Percentiles rank a stretch among this genome's conserved stretches.
phyloP scores from a whole-genome alignment of 2,888 invertebrate species.

The Cephus runcator region DNA sequence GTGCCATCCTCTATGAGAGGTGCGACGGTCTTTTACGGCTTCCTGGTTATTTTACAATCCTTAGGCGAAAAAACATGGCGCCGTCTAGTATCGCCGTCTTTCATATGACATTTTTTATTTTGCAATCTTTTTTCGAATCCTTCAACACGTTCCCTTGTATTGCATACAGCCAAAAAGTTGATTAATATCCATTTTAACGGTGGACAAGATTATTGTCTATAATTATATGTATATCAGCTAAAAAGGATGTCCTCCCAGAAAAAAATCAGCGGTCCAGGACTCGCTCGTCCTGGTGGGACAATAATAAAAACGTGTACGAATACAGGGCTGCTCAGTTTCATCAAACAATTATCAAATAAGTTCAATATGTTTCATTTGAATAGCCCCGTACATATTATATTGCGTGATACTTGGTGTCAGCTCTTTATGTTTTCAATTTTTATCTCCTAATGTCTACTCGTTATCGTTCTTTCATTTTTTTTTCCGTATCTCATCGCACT shows the following conservation, averaged over 20 bases:
- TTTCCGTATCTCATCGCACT: background rate
- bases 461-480: background rate
- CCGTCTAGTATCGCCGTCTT: background rate
- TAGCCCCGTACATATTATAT: conserved; percentile 27
- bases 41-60: background rate
- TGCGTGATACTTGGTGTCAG: conserved; percentile 48
- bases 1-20: conserved; percentile 26
- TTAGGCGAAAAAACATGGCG: background rate
- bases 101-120: conserved; percentile 7
- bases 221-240: conserved; percentile 18
- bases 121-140: conserved; percentile 15
- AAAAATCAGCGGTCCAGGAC: background rate
- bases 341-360: background rate
- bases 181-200: conserved; percentile 25
- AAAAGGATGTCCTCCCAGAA: background rate
- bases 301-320: background rate
- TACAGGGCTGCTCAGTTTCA: background rate
- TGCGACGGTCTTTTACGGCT: conserved; percentile 19
- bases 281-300: background rate
- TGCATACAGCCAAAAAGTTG: conserved; percentile 18
- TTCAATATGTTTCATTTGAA: background rate
- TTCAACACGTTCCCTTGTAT: background rate
- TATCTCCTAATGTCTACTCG: conserved; percentile 20
- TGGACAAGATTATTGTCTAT: conserved; percentile 48
- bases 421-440: conserved; percentile 29